Base-by-base conservation (phyloP, 1,140 invertebrate species). In the Calliopsis andreniformis region DNA sequence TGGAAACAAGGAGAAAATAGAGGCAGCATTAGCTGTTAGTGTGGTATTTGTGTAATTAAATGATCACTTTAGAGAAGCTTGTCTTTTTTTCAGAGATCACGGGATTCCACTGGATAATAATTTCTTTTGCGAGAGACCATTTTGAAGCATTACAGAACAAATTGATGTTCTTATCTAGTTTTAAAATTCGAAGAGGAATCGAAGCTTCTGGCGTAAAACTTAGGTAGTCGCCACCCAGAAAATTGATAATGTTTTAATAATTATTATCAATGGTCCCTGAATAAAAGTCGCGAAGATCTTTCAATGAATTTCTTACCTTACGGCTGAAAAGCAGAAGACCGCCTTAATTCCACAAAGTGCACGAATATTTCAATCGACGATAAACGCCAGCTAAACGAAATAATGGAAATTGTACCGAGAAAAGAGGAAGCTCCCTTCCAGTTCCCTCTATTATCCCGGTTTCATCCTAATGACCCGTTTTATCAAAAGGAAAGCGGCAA, bases 41-140 rank as follows among this genome's bases (percentile, higher is more conserved):
- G 25, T 28, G 51, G 25, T 62, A 77, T 82, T 72, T 77, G 67
- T 81, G 63, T 78, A 82, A 82, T 82, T 77, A 82, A 82, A 63
- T 18, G 53, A n/a, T 53, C 28, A 3, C 53, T 76, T 28, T 53
- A 72, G 30, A 49, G 16, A 23, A 49, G 28, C 14, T 45, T 68
- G 35, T 59, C 20, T 7, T 20, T 25, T 20, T 14, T 10, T 7
- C 4, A 35, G 45, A 23, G 32, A n/a, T 56, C 35, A 25, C 18
- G 59, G 35, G 39, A 18, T 39, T 35, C 30, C 30, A 7, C 1
- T 2, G 62, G 49, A 39, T 58, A 75, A 68, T 75, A 58, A 58
- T 75, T 67, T 49, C 64, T 59, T 42, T 18, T 28, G 28, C 25
- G 23, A 25, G 7, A 10, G 3, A 8, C n/a, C 18, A 0, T 14